A percentile compares a stretch with the other conserved stretches of the same genome.
Evolutionary conservation across 2,888 invertebrate genomes (phyloP).

Genomic region (Oeneis ivallda): DNA sequence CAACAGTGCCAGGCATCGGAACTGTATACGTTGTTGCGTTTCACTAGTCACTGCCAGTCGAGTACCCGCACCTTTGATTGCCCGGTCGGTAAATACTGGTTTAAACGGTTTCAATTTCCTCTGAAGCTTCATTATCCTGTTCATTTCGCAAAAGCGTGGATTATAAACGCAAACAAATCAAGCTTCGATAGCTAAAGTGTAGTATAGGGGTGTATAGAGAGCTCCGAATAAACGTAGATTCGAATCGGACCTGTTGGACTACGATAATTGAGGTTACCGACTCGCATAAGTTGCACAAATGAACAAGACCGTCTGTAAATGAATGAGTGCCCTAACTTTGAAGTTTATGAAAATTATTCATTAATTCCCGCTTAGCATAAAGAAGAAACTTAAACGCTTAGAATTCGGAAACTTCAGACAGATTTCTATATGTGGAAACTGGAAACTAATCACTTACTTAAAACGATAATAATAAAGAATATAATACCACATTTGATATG

Average conservation of each 20-base stretch:
- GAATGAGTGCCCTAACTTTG: neutral
- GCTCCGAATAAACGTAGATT: neutral
- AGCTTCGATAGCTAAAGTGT: neutral
- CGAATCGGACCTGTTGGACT: neutral
- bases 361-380: neutral
- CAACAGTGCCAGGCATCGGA: constrained; percentile 42
- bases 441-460: too few relatives aligned
- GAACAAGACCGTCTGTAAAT: too few relatives aligned
- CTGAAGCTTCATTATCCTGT: constrained; percentile 29
- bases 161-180: constrained; percentile 12
- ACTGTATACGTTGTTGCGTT: constrained; percentile 49
- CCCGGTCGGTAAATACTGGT: constrained; percentile 35
- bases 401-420: too few relatives aligned
- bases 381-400: too few relatives aligned
- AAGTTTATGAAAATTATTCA: too few relatives aligned
- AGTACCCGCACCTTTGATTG: constrained; percentile 38
- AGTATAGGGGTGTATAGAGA: neutral
- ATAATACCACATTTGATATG: too few relatives aligned
- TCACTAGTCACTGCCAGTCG: constrained; percentile 51
- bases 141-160: constrained; percentile 17
- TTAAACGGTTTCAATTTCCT: constrained; percentile 33
- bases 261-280: too few relatives aligned
- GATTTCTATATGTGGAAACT: too few relatives aligned
- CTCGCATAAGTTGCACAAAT: too few relatives aligned
- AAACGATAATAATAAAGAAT: too few relatives aligned